Base-by-base conservation (phyloP, 2,888 invertebrate species). In the Palloptera scutellata region DNA sequence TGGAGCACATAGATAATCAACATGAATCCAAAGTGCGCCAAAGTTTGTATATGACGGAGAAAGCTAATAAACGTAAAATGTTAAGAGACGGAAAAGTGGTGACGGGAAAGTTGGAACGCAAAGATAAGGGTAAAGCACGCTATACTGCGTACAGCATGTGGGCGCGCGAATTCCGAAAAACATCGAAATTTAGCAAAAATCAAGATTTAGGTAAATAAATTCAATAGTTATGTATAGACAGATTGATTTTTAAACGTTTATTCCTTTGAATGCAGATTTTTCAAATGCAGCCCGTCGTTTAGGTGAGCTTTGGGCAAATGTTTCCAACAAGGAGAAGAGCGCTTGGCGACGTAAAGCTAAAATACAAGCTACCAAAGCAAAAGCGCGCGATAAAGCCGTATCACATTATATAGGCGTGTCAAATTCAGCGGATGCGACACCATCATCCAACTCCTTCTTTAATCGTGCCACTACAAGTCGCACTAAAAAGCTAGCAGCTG, bases 101-200 rank as follows among this genome's bases (percentile, higher is more conserved):
- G 84, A 88, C 90, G 57, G 89, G 90, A 61, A 93, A 93, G 79
- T 88, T 91, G 0, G 91, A 92, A 75, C 86, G 93, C 43, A 93
- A 93, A 77, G 92, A 92, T 76, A 93, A 92, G 86, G 92, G 92
- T 40, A 92, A 91, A 85, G 89, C 91, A 0, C 88, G 93, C 61
- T 91, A 92, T 72, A 95, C 96, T 0, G 96, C 96, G 0, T 96
- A 96, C 84, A 95, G 94, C 90, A 86, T 96, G 80, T 96, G 95
- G 95, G 93, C 95, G 0, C 92, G 93, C 74, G 93, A 94, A 76
- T 89, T 92, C 17, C 88, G 95, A 52, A 91, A 91, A 70, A 91
- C 75, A 11, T 60, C 67, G 0, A 73, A 75, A 43, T 73, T 74
- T 62, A 66, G 73, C n/a, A 73, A 62, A 20, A 70, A 70, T 64